A percentile compares a stretch with the other conserved stretches of the same genome.
These are phyloP conservation scores for Paelopatides confundens DNA, from an alignment of 53 echinoderm and acorn worm genomes.

Conservation along the genomic window DNA sequence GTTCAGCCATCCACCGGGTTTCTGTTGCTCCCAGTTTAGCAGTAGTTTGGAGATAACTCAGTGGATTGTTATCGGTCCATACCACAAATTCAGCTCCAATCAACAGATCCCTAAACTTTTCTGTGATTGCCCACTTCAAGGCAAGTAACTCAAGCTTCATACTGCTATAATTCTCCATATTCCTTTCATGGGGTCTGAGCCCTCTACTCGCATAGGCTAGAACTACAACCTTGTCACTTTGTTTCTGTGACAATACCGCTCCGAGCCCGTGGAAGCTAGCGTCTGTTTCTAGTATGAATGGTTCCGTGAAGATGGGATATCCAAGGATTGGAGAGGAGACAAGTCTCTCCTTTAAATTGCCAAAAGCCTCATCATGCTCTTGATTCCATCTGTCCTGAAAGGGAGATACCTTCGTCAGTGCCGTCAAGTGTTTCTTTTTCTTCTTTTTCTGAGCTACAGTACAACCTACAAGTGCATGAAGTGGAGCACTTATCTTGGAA, in stretches of 20 bases:
- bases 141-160: constrained; percentile 68
- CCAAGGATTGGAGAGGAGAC: constrained; percentile 9
- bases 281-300: constrained; percentile 30
- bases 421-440: neutral
- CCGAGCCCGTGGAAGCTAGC: constrained; percentile 30
- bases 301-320: constrained; percentile 27
- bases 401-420: neutral
- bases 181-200: constrained; percentile 44
- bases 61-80: constrained; percentile 71
- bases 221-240: constrained; percentile 26
- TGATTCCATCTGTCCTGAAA: neutral
- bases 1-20: constrained; percentile 70
- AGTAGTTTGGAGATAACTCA: constrained; percentile 61
- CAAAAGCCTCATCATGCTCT: neutral
- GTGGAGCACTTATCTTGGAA: constrained; percentile 62
- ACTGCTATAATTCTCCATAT: constrained; percentile 71
- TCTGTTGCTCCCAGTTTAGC: constrained; percentile 71
- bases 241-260: constrained; percentile 32
- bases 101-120: constrained; percentile 68
- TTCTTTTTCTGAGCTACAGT: neutral
- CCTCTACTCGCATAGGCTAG: constrained; percentile 69
- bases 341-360: constrained; percentile 5
- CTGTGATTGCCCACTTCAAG: constrained; percentile 65
- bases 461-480: constrained; percentile 52
- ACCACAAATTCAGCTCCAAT: constrained; percentile 59